Percentiles rank a stretch among this genome's conserved stretches.
Conservation (phyloP, 1,140 invertebrate species). For the Diabrotica virgifera region DNA sequence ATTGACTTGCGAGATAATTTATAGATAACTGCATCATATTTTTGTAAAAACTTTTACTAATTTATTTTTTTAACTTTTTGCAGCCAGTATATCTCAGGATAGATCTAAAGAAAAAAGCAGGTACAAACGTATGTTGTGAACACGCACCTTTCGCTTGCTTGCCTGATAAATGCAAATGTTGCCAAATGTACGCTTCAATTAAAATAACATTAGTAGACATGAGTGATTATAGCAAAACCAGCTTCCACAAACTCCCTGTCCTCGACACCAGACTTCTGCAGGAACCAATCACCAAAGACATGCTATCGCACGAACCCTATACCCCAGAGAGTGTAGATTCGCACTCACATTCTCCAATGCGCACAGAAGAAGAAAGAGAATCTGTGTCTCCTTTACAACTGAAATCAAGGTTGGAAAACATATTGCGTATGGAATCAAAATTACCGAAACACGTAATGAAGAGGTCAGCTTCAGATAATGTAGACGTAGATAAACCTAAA, state of each 20-base stretch:
- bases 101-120: constrained; percentile 68
- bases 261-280: constrained; percentile 52
- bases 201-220: constrained; percentile 49
- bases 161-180: constrained; percentile 51
- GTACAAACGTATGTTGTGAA: constrained; percentile 70
- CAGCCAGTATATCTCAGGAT: constrained; percentile 80
- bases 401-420: constrained; percentile 41
- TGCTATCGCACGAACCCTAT: constrained; percentile 62
- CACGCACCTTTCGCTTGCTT: constrained; percentile 48
- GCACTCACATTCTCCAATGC: constrained; percentile 60
- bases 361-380: constrained; percentile 20
- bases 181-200: constrained; percentile 54
- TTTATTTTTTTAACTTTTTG: constrained; percentile 43
- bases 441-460: constrained; percentile 29
- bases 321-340: constrained; percentile 75
- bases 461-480: constrained; percentile 34
- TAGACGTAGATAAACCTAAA: constrained; percentile 15
- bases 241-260: constrained; percentile 34
- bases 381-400: constrained; percentile 42
- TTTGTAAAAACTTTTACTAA: no score
- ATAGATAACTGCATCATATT: no score
- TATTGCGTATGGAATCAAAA: constrained; percentile 31
- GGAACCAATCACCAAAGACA: constrained; percentile 51
- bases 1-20: no score
- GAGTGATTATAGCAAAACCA: constrained; percentile 33